Evolutionary conservation across 2,888 invertebrate genomes (phyloP), one percentile per base, ranked within the genome.

Genomic region (Drosophila cracens): DNA sequence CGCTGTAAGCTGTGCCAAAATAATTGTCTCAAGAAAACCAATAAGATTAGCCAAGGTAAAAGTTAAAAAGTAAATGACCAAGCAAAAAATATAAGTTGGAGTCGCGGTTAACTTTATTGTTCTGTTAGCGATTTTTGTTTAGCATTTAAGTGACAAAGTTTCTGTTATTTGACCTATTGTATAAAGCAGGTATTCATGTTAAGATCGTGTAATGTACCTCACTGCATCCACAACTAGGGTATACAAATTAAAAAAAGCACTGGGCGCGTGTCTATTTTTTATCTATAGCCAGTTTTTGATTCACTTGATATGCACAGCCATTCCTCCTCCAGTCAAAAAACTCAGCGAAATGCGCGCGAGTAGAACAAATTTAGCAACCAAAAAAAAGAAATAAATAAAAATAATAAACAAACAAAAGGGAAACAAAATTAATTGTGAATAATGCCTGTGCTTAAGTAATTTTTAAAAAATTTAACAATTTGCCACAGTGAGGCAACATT

Each of bases 261-360:
- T 46, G 61, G 65, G 68, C 73, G 59, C 81, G 70, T 51, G 64
- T 53, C 63, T 70, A 43, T 69, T 52, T 67, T 60, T 51, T 62
- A 63, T 58, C 61, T 63, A 74, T 60, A 6, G 13, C 16, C 27
- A 54, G 16, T 31, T 61, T 65, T 65, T 70, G 70, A 72, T 36
- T 43, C 36, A 79, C 46, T 78, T 78, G 43, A 53, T 76, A 78
- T 78, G 68, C 78, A 58, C 69, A 82, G 36, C 83, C 70, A 68
- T 48, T 59, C 57, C 57, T 62, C 57, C 49, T 62, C 25, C 46
- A 65, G 60, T 49, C 71, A 56, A 49, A 38, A 40, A 29, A 48
- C 27, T 52, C 58, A 68, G 46, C 79, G 33, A 74, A 74, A 69
- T 60, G 40, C 58, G 69, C 43, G 33, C 51, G 31, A 54, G 16